phyloP scores from a whole-genome alignment of 1,140 invertebrate species.

The Drosophila pandora region DNA sequence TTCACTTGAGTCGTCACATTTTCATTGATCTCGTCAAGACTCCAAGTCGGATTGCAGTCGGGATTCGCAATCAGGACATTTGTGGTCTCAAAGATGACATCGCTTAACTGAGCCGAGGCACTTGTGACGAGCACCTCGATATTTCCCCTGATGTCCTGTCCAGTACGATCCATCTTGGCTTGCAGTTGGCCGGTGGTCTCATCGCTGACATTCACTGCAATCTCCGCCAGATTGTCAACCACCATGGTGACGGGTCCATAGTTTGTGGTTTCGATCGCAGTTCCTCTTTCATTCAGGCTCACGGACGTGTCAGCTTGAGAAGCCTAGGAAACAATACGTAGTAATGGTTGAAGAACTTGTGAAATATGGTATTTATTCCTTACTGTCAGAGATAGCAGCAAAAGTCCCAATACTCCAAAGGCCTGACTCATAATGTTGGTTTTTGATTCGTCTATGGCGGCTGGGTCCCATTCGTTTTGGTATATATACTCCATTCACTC shows the following conservation, averaged over 20 bases:
- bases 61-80: conserved; percentile 53
- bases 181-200: conserved; percentile 49
- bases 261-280: conserved; percentile 47
- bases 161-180: conserved; percentile 48
- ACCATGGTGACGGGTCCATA: conserved; percentile 67
- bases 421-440: conserved; percentile 29
- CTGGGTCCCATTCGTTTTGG: background rate
- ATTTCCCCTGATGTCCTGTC: conserved; percentile 25
- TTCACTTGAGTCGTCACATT: conserved; percentile 52
- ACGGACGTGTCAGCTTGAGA: conserved; percentile 11
- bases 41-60: conserved; percentile 58
- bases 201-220: conserved; percentile 58
- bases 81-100: conserved; percentile 56
- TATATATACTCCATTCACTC: conserved; percentile 33
- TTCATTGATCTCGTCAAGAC: conserved; percentile 54
- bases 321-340: conserved; percentile 4
- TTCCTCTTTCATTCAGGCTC: conserved; percentile 15
- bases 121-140: conserved; percentile 51
- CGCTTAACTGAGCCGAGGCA: conserved; percentile 48
- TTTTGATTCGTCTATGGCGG: conserved; percentile 11
- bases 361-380: conserved; percentile 1
- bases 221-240: conserved; percentile 51
- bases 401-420: conserved; percentile 23
- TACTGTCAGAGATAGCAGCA: conserved; percentile 41
- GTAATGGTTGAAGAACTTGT: background rate